A percentile compares a stretch with the other conserved stretches of the same genome.
Evolutionary conservation across 2,113 vertebrate genomes (phyloP).

Genomic region (Dasypus novemcinctus): DNA sequence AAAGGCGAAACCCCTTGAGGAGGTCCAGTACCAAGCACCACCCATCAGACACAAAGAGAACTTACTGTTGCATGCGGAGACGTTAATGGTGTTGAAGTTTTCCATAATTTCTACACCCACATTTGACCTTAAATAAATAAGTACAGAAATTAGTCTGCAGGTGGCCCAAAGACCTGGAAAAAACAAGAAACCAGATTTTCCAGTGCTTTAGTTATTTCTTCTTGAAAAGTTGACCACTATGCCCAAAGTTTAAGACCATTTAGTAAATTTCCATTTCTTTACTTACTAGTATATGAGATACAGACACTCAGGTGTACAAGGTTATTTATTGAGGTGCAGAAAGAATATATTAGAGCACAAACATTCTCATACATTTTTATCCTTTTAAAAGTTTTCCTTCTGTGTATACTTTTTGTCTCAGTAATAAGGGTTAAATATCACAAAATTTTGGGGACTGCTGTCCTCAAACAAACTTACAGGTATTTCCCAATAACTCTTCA

Average conservation of each 20-base stretch:
- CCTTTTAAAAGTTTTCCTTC: neutral
- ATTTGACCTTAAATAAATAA: constrained; percentile 71
- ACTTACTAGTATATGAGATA: neutral
- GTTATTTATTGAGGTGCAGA: neutral
- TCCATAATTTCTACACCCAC: constrained; percentile 71
- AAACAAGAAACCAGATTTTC: neutral
- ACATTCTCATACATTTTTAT: neutral
- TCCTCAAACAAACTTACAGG: neutral
- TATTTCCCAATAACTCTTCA: neutral
- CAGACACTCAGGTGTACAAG: neutral
- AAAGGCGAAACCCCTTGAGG: neutral
- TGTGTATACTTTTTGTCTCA: neutral
- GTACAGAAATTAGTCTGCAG: constrained; percentile 21
- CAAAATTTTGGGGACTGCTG: neutral
- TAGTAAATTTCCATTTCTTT: neutral
- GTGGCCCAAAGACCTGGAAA: neutral
- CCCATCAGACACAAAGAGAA: neutral
- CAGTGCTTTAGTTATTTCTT: neutral
- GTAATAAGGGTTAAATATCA: neutral
- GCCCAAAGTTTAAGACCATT: neutral
- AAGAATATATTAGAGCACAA: neutral
- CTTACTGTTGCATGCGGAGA: constrained; percentile 73
- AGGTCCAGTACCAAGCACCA: neutral
- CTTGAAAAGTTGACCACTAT: neutral
- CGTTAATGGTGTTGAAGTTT: constrained; percentile 22